Base-by-base conservation (phyloP, 2,797 vertebrate genomes). In the Enteromius treurensis region DNA sequence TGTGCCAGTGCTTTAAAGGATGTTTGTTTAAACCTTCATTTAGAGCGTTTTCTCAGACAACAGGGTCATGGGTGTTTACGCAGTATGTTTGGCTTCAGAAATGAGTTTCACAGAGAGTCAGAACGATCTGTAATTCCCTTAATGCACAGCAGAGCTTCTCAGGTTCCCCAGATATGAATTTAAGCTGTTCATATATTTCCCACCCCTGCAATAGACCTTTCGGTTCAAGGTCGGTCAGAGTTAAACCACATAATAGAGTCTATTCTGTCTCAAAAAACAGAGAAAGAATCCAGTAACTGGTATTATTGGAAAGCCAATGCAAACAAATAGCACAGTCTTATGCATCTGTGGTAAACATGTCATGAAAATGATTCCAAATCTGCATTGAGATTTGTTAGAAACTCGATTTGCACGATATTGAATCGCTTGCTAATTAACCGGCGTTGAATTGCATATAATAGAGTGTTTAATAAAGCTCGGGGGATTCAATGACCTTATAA, bases 41-140 rank as follows among this genome's bases (percentile, higher is more conserved):
- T 74, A 69, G 62, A 32, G 51, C 47, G 23, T 87, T 86, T 37
- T 80, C 75, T 65, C 17, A 60, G 74, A 85, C 53, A 71, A 77
- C 45, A 49, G 76, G 79, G 42, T 53, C 68, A 84, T 19, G 32
- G 82, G 80, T 85, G 75, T 86, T 89, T 65, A 70, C 79, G 40
- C 76, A 64, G 14, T 82, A 75, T 77, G 64, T 75, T 77, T 82
- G 53, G 80, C 53, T 34, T n/a, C 64, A 82, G 58, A 53, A 58
- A 76, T 77, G 26, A 75, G 71, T 37, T 78, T 85, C 64, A 85
- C 76, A 74, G 73, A 82, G 71, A 83, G 58, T 42, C 60, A 51
- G 71, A 78, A 77, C 11, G 0, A 71, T 81, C 79, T 21, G 71
- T 75, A 79, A 86, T 77, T 69, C 7, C 55, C 73, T 42, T 71